These are phyloP conservation scores for Wiebesia pumilae DNA, from an alignment of 1,140 invertebrate species.

Conservation along the genomic window DNA sequence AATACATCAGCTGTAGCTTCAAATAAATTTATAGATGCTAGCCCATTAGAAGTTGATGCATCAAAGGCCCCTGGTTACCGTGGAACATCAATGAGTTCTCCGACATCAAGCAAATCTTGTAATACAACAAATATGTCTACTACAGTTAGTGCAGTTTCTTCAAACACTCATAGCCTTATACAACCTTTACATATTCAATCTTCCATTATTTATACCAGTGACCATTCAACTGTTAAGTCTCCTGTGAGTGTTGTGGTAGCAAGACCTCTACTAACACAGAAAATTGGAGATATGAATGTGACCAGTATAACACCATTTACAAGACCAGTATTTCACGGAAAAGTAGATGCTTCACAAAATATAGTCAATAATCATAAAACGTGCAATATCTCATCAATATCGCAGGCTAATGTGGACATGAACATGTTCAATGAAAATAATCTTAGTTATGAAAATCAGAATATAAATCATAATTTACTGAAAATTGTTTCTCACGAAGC, in stretches of 20 bases:
- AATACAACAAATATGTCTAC: conserved; percentile 70
- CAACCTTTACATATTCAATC: conserved; percentile 66
- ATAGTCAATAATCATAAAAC: conserved; percentile 57
- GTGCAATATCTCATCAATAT: conserved; percentile 62
- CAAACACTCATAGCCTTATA: conserved; percentile 64
- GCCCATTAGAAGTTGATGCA: conserved; percentile 80
- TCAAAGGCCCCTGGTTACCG: conserved; percentile 89
- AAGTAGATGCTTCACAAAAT: conserved; percentile 60
- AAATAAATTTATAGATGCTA: conserved; percentile 77
- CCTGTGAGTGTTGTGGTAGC: conserved; percentile 68
- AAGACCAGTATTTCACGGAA: conserved; percentile 65
- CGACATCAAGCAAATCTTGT: conserved; percentile 80
- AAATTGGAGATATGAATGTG: conserved; percentile 62
- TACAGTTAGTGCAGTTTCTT: conserved; percentile 58
- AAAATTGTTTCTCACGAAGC: conserved; percentile 72
- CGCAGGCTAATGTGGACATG: conserved; percentile 63
- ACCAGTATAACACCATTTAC: conserved; percentile 63
- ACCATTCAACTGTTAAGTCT: conserved; percentile 64
- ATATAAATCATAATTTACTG: conserved; percentile 69
- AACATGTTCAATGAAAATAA: conserved; percentile 58
- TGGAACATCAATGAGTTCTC: conserved; percentile 82
- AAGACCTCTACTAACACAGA: conserved; percentile 67
- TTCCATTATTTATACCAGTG: conserved; percentile 60
- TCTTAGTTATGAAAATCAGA: conserved; percentile 66
- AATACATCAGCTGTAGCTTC: conserved; percentile 67